These are phyloP conservation scores for Hetaerina americana DNA, from an alignment of 1,140 invertebrate genomes.

Conservation along the genomic window DNA sequence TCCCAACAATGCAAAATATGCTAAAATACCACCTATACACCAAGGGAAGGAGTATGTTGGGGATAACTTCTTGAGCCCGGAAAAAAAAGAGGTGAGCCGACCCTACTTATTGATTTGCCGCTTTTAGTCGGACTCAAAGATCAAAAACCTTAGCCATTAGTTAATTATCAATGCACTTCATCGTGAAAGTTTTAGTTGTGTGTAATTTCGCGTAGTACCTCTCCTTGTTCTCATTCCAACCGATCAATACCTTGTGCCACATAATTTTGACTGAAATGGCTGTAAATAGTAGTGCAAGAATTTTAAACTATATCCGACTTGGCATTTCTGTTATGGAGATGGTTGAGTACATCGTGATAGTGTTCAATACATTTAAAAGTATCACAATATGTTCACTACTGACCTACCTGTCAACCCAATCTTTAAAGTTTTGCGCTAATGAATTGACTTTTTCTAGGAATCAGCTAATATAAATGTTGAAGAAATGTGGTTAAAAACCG, in stretches of 20 bases:
- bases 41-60: neutral
- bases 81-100: neutral
- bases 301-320: too few relatives aligned
- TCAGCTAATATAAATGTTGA: neutral
- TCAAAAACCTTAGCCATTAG: neutral
- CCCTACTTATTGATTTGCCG: too few relatives aligned
- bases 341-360: too few relatives aligned
- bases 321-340: too few relatives aligned
- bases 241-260: neutral
- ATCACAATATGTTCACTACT: too few relatives aligned
- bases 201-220: neutral
- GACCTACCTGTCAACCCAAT: too few relatives aligned
- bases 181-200: neutral
- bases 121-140: neutral
- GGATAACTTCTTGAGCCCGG: neutral
- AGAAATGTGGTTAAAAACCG: conserved; percentile 57
- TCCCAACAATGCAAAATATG: neutral
- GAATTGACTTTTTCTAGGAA: neutral
- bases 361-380: too few relatives aligned
- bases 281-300: too few relatives aligned
- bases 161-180: neutral
- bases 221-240: neutral
- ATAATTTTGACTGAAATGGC: neutral
- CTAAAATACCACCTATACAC: neutral
- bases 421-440: too few relatives aligned